Conservation (phyloP, 2,888 invertebrate genomes). For the Gastrophysa polygoni region DNA sequence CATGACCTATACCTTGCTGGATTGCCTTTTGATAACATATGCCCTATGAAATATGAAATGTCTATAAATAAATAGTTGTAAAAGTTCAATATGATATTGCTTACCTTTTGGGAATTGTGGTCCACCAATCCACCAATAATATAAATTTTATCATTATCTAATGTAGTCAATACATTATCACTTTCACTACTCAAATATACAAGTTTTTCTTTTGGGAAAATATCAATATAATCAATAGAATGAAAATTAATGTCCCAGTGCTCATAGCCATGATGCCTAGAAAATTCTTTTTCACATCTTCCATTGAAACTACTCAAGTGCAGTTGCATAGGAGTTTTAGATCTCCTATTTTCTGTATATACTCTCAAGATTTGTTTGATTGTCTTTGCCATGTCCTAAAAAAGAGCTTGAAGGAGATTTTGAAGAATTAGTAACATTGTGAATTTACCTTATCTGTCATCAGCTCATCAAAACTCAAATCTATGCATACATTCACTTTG, state of each 20-base stretch:
- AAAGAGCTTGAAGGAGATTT: slow-evolving; percentile 23
- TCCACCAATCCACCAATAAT: slow-evolving; percentile 98
- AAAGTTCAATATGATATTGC: no score
- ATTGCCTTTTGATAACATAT: slow-evolving; percentile 82
- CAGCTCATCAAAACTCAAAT: slow-evolving; percentile 87
- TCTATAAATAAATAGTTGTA: no score
- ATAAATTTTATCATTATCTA: slow-evolving; percentile 82
- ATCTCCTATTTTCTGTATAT: slow-evolving; percentile 88
- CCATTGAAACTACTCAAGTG: slow-evolving; percentile 82
- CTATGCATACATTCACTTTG: slow-evolving; percentile 78
- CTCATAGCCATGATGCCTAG: slow-evolving; percentile 84
- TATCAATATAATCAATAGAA: slow-evolving; percentile 67
- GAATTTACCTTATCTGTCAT: slow-evolving; percentile 75
- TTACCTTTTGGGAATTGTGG: slow-evolving; percentile 92
- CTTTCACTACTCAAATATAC: slow-evolving; percentile 96
- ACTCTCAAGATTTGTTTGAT: slow-evolving; percentile 89
- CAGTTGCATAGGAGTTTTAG: slow-evolving; percentile 78
- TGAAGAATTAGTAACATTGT: not conserved
- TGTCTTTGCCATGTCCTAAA: slow-evolving; percentile 80
- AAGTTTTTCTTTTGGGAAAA: slow-evolving; percentile 78
- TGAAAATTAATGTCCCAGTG: slow-evolving; percentile 90
- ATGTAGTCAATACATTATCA: slow-evolving; percentile 75
- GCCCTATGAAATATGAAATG: slow-evolving; percentile 66
- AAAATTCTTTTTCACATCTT: slow-evolving; percentile 73
- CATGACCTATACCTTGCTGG: slow-evolving; percentile 79